A percentile compares a stretch with the other conserved stretches of the same genome.
Conservation (phyloP, 2,797 vertebrate species). For the Hephaestus fuliginosus region DNA sequence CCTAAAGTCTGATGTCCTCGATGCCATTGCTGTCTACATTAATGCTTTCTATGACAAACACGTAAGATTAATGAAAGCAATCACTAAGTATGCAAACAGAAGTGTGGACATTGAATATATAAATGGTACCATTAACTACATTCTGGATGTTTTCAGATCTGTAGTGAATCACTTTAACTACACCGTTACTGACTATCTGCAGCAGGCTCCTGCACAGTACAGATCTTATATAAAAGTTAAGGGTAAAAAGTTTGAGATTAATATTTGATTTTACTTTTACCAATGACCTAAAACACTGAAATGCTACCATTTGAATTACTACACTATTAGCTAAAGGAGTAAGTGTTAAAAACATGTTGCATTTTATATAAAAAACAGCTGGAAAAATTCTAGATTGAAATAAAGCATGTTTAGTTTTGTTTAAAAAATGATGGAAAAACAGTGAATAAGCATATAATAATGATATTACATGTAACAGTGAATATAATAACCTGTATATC, state of each 20-base stretch:
- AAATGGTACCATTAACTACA: constrained; percentile 13
- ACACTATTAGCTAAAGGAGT: constrained; percentile 17
- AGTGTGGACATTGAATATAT: constrained; percentile 10
- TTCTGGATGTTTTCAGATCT: constrained; percentile 51
- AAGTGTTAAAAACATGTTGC: not conserved
- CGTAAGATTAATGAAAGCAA: constrained; percentile 10
- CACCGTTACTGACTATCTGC: constrained; percentile 75
- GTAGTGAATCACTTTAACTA: constrained; percentile 72
- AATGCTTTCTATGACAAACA: constrained; percentile 34
- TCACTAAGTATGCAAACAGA: constrained; percentile 15
- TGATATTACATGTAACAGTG: not conserved
- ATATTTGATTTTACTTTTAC: constrained; percentile 79
- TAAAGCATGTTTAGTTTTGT: not conserved
- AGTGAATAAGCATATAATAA: not conserved
- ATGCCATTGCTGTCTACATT: constrained; percentile 27
- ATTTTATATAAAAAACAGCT: not conserved
- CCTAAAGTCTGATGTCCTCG: constrained; percentile 19
- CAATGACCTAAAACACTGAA: constrained; percentile 45
- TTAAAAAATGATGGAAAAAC: not conserved
- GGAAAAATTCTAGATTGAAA: not conserved
- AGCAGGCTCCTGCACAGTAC: constrained; percentile 68
- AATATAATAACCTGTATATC: not conserved
- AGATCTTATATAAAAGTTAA: constrained; percentile 76
- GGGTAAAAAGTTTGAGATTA: constrained; percentile 84
- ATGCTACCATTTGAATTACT: constrained; percentile 53